These are phyloP conservation scores for Mesocentrotus franciscanus DNA, from an alignment of 53 echinoderm and acorn worm genomes.

Conservation along the genomic window DNA sequence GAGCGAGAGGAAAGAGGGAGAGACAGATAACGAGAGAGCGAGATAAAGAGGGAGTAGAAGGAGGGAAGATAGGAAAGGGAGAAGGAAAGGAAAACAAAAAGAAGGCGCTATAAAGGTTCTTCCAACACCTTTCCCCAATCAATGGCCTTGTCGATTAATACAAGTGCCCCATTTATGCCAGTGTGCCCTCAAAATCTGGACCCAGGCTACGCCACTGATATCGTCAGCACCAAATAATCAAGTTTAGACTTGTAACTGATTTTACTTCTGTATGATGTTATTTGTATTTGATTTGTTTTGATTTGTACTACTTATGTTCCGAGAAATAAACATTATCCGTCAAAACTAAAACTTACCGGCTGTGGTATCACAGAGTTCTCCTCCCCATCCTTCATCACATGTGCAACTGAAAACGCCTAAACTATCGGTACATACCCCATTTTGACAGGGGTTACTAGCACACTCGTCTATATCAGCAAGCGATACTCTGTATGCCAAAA, in stretches of 20 bases:
- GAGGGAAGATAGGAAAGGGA: not conserved
- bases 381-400: conserved; percentile 25
- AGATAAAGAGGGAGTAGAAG: not conserved
- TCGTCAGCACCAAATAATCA: too few species aligned
- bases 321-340: not conserved
- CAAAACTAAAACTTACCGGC: not conserved
- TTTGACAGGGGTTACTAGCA: conserved; percentile 17
- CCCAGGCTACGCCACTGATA: too few species aligned
- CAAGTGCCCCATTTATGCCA: too few species aligned
- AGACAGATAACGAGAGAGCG: not conserved
- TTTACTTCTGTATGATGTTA: too few species aligned
- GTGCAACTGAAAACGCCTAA: not conserved
- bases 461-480: conserved; percentile 8
- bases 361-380: not conserved
- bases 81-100: not conserved
- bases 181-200: too few species aligned
- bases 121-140: too few species aligned
- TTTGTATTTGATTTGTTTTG: too few species aligned
- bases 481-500: not conserved
- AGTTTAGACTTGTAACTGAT: too few species aligned
- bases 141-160: too few species aligned
- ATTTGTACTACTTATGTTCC: too few species aligned
- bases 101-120: too few species aligned
- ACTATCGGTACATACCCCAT: not conserved
- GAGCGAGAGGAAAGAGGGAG: not conserved